phyloP scores from a whole-genome alignment of 2,113 vertebrate genomes.

The Proterorhinus semilunaris region DNA sequence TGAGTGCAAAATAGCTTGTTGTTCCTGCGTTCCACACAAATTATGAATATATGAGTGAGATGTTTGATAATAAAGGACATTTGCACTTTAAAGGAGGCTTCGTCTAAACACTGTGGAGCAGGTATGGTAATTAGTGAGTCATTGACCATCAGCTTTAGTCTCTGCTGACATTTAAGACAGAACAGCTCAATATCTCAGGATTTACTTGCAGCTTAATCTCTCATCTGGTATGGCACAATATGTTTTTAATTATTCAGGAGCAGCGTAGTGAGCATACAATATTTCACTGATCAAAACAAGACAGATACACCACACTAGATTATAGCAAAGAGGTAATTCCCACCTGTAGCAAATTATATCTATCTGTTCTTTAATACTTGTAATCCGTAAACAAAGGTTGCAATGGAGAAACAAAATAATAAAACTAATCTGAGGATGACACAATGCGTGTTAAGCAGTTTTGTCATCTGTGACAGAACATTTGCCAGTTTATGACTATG shows the following conservation, averaged over 20 bases:
- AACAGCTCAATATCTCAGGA: slow-evolving; percentile 10
- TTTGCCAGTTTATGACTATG: slow-evolving; percentile 14
- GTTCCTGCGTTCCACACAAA: neutral
- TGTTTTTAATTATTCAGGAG: no score
- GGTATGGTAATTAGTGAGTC: slow-evolving; percentile 3
- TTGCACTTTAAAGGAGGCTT: neutral
- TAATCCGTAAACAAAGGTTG: slow-evolving; percentile 50
- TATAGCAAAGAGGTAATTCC: no score
- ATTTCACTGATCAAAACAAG: no score
- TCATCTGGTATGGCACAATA: slow-evolving; percentile 10
- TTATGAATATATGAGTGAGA: slow-evolving; percentile 1
- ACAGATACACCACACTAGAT: no score
- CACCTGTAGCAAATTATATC: slow-evolving; percentile 35
- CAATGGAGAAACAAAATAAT: slow-evolving; percentile 31
- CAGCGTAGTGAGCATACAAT: no score
- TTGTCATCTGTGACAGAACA: neutral
- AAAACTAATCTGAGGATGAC: slow-evolving; percentile 41
- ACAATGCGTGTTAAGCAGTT: no score
- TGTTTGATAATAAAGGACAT: neutral
- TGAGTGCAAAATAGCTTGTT: neutral
- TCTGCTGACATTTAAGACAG: slow-evolving; percentile 6
- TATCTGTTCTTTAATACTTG: slow-evolving; percentile 32
- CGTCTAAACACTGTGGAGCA: slow-evolving; percentile 1
- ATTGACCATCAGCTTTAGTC: slow-evolving; percentile 5
- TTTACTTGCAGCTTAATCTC: slow-evolving; percentile 30